Percentiles rank a stretch among this genome's conserved stretches.
Evolutionary conservation across 2,888 invertebrate genomes (phyloP).

Genomic region (Drosophila anomalata): DNA sequence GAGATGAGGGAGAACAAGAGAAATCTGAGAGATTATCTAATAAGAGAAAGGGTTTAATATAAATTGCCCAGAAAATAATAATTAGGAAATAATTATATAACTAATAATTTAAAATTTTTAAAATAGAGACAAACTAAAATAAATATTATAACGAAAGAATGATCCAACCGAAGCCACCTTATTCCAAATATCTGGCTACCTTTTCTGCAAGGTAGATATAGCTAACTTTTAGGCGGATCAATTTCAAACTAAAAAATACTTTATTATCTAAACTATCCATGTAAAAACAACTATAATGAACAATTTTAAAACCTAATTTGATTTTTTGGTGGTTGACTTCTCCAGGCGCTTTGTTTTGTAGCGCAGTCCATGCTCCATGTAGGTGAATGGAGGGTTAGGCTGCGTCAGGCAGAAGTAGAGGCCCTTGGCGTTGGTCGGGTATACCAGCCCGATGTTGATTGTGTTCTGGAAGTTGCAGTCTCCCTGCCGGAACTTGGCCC

Average conservation of each 20-base stretch:
- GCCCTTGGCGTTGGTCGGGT: slow-evolving; percentile 70
- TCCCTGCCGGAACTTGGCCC: slow-evolving; percentile 72
- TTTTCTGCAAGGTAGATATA: too few species aligned
- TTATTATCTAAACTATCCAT: slow-evolving; percentile 32
- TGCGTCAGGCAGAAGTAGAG: slow-evolving; percentile 79
- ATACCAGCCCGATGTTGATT: slow-evolving; percentile 71
- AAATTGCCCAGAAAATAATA: too few species aligned
- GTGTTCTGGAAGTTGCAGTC: slow-evolving; percentile 71
- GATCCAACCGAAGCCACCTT: too few species aligned
- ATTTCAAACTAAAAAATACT: slow-evolving; percentile 5
- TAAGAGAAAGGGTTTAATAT: background rate
- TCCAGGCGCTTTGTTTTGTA: slow-evolving; percentile 50
- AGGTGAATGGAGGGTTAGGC: slow-evolving; percentile 77
- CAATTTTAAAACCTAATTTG: background rate
- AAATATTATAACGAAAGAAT: too few species aligned
- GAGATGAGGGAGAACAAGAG: background rate
- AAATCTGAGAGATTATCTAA: background rate
- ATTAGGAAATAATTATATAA: too few species aligned
- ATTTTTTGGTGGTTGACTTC: background rate
- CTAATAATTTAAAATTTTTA: too few species aligned
- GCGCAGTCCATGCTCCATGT: slow-evolving; percentile 73
- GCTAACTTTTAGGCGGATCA: slow-evolving; percentile 31
- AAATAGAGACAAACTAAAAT: too few species aligned
- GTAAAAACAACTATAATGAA: slow-evolving; percentile 10
- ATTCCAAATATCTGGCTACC: background rate